phyloP scores from a whole-genome alignment of 2,888 invertebrate species.

The Melieria picta region DNA sequence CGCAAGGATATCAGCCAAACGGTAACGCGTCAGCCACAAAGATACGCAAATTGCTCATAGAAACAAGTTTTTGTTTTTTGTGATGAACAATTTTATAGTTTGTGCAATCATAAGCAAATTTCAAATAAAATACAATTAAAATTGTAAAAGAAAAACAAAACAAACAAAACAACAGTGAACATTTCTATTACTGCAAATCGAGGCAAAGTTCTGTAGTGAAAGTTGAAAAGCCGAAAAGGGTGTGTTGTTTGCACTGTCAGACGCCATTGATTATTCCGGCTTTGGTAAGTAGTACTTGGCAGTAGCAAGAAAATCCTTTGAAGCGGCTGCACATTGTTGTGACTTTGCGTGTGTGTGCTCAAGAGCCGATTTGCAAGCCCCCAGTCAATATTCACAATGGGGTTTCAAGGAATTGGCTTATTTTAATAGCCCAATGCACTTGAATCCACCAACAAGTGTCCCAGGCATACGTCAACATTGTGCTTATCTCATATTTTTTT shows the following conservation, averaged over 20 bases:
- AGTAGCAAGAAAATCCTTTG: neutral
- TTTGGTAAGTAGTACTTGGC: slow-evolving; percentile 2
- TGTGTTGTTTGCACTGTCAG: neutral
- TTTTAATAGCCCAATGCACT: too few relatives aligned
- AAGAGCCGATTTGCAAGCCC: neutral
- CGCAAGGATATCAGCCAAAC: slow-evolving; percentile 31
- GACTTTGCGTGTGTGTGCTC: neutral
- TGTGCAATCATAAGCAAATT: neutral
- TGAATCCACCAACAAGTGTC: too few relatives aligned
- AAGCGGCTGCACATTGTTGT: too few relatives aligned
- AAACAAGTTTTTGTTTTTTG: neutral
- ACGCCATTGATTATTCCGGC: slow-evolving; percentile 24
- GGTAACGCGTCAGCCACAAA: slow-evolving; percentile 16
- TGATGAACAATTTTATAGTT: neutral
- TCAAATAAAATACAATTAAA: neutral
- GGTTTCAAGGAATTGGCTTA: too few relatives aligned
- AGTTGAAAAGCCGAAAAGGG: neutral
- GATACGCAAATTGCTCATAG: neutral
- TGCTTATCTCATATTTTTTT: too few relatives aligned
- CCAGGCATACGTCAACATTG: too few relatives aligned
- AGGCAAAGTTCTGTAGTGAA: neutral
- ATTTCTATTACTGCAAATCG: neutral
- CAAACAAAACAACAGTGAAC: neutral
- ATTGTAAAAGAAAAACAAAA: neutral
- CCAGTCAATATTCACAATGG: too few relatives aligned